A percentile compares a stretch with the other conserved stretches of the same genome.
phyloP scores from a whole-genome alignment of 1,140 invertebrate genomes.

The Rhizoglyphus robini region DNA sequence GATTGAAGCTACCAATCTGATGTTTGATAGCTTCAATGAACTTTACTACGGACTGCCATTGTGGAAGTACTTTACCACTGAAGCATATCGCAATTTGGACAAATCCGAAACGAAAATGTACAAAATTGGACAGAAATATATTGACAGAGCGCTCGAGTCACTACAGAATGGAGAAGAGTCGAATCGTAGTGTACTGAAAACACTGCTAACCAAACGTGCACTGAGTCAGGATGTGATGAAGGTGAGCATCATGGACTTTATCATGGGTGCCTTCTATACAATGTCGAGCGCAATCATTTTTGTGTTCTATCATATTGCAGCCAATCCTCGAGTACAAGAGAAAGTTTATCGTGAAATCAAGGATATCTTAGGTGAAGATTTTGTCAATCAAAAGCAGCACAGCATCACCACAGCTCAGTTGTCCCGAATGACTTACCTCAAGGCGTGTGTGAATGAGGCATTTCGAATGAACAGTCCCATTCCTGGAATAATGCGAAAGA shows the following conservation, averaged over 20 bases:
- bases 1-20: slow-evolving; percentile 69
- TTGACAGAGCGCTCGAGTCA: slow-evolving; percentile 21
- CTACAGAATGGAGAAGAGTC: background rate
- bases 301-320: slow-evolving; percentile 56
- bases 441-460: slow-evolving; percentile 70
- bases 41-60: slow-evolving; percentile 67
- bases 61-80: slow-evolving; percentile 66
- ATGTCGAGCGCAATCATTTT: slow-evolving; percentile 61
- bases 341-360: slow-evolving; percentile 59
- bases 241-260: slow-evolving; percentile 27
- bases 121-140: slow-evolving; percentile 24
- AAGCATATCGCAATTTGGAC: slow-evolving; percentile 62
- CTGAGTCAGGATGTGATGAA: slow-evolving; percentile 23
- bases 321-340: slow-evolving; percentile 49
- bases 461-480: slow-evolving; percentile 68
- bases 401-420: slow-evolving; percentile 52
- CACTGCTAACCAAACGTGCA: slow-evolving; percentile 19
- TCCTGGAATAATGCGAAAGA: slow-evolving; percentile 60
- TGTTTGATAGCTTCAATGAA: slow-evolving; percentile 62
- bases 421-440: slow-evolving; percentile 51
- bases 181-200: slow-evolving; percentile 19
- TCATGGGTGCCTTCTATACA: slow-evolving; percentile 28
- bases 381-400: slow-evolving; percentile 33
- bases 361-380: slow-evolving; percentile 43
- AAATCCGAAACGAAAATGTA: slow-evolving; percentile 62